Base-by-base conservation (phyloP, 2,888 invertebrate species). In the Orthonychiurus folsomi region DNA sequence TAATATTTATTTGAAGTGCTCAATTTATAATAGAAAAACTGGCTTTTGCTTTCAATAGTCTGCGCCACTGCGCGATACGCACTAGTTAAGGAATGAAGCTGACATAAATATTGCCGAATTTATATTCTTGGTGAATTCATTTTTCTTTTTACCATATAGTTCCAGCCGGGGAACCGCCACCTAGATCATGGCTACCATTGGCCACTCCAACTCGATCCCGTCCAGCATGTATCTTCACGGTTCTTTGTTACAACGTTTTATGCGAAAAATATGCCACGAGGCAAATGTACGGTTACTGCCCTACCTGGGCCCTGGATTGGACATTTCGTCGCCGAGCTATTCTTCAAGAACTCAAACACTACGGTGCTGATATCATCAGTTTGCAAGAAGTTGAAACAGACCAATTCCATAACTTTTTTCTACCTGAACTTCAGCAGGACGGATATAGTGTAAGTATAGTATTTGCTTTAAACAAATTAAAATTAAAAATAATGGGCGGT, bases 201-300 rank as follows among this genome's bases (percentile, higher is more conserved):
- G 88, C 90, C 66, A 85, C 90, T 79, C 93, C 93, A 68, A 88
- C 90, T 78, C 85, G 88, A 79, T 85, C 86, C 76, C 85, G 89
- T 80, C 90, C 93, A 73, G 15, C 80, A 87, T 90, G 93, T 82
- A 89, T 93, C 78, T 96, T 97, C 82, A 96, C 97, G 73, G 95
- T 97, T 75, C 94, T 99, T 92, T 97, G 97, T 80, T 99, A 99
- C 84, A 99, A 99, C 81, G 95, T 99, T 72, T 83, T 99, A 73
- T 96, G 97, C 81, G 96, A 97, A 83, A 96, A 96, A 81, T 97
- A 96, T 78, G 97, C 97, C 68, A 97, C 97, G 60, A 81, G 95
- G 74, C 94, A 95, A 80, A 93, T 95, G 89, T 99, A 99, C 81
- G 95, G 93, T 74, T 99, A 99, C 81, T 99, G 97, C 79, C 97